phyloP scores from a whole-genome alignment of 2,113 vertebrate genomes.

The Sapayoa aenigma region DNA sequence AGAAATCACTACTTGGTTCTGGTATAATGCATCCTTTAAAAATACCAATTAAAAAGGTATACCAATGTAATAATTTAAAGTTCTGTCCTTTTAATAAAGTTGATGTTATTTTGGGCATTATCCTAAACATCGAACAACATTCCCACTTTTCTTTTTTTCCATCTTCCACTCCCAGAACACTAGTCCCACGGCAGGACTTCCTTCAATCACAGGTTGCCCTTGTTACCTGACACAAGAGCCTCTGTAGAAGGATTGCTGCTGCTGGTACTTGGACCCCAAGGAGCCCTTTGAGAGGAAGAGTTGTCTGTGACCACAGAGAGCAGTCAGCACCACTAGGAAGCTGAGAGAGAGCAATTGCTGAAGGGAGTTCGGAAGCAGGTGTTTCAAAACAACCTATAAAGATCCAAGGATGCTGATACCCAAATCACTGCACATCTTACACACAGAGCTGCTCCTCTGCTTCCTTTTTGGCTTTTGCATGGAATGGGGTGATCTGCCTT shows the following conservation, averaged over 20 bases:
- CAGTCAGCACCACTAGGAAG: not conserved
- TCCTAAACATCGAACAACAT: not conserved
- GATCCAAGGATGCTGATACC: not conserved
- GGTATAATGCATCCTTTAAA: not conserved
- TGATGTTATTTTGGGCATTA: not conserved
- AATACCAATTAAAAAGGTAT: not conserved
- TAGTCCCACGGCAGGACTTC: not conserved
- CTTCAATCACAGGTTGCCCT: not conserved
- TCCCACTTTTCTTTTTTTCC: not conserved
- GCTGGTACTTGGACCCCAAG: not conserved
- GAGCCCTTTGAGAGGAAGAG: not conserved
- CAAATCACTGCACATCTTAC: not conserved
- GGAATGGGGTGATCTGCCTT: not conserved
- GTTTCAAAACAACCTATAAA: not conserved
- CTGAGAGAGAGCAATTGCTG: not conserved
- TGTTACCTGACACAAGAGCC: not conserved
- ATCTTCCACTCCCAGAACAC: not conserved
- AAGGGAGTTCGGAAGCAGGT: not conserved
- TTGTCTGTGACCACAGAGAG: accelerated
- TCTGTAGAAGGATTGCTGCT: not conserved
- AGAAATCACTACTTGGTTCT: not conserved
- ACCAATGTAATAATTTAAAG: not conserved
- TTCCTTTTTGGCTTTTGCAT: not conserved
- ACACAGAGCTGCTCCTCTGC: not conserved
- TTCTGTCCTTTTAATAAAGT: not conserved